These are phyloP conservation scores for Glaucidium brasilianum DNA, from an alignment of 2,113 vertebrate species.

Conservation along the genomic window DNA sequence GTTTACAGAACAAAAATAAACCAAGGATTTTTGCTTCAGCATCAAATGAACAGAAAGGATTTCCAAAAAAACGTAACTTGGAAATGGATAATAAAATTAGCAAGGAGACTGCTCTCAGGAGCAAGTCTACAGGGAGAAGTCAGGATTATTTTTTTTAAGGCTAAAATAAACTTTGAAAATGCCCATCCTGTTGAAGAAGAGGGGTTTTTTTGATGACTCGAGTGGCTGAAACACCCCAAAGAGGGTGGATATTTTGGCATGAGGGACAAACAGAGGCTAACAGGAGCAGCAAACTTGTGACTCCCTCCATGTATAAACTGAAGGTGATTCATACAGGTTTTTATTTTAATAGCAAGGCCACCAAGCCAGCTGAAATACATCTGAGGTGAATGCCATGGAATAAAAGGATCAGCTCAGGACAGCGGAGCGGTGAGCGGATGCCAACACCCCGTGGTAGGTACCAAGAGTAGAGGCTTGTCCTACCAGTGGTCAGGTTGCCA, in stretches of 20 bases:
- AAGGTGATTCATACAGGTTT: conserved; percentile 71
- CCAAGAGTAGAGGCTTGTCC: background rate
- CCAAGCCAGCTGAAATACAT: conserved; percentile 63
- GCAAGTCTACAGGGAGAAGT: background rate
- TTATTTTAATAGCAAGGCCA: conserved; percentile 69
- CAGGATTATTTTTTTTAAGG: background rate
- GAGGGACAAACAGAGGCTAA: conserved; percentile 43
- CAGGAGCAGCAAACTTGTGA: conserved; percentile 51
- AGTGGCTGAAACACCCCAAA: conserved; percentile 58
- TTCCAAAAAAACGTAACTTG: background rate
- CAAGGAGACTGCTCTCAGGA: background rate
- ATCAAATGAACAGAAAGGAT: background rate
- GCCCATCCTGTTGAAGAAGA: conserved; percentile 9
- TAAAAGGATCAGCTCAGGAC: conserved; percentile 71
- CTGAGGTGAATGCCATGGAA: conserved; percentile 64
- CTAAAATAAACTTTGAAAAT: conserved; percentile 28
- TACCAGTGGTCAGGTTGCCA: background rate
- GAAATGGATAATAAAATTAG: background rate
- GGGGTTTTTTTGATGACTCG: conserved; percentile 35
- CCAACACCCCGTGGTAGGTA: conserved; percentile 58
- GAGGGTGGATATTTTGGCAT: conserved; percentile 51
- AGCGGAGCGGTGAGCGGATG: conserved; percentile 45
- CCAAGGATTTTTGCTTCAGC: background rate
- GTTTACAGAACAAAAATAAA: conserved; percentile 18
- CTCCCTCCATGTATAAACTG: conserved; percentile 14